Percentiles rank a stretch among this genome's conserved stretches.
Conservation (phyloP, 2,888 invertebrate species). For the Drosophila histrio region DNA sequence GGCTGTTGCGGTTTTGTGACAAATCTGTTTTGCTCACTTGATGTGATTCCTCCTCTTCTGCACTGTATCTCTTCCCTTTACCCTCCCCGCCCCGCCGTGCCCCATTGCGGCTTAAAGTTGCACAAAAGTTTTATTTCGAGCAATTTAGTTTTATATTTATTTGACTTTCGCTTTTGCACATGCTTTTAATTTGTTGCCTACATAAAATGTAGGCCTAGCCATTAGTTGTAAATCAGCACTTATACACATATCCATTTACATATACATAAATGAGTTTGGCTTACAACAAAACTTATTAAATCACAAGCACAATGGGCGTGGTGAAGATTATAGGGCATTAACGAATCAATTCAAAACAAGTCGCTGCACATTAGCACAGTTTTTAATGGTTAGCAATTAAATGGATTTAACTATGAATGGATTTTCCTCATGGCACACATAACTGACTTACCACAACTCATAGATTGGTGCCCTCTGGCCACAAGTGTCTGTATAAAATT, state of each 20-base stretch:
- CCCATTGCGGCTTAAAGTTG: constrained; percentile 62
- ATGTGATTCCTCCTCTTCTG: constrained; percentile 54
- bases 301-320: constrained; percentile 46
- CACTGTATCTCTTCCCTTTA: not conserved
- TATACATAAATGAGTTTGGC: not conserved
- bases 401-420: not conserved
- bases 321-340: constrained; percentile 35
- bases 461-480: not conserved
- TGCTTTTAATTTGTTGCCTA: constrained; percentile 24
- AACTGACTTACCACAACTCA: constrained; percentile 11
- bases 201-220: constrained; percentile 53
- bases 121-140: constrained; percentile 71
- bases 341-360: constrained; percentile 23
- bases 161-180: constrained; percentile 42
- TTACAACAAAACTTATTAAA: constrained; percentile 59
- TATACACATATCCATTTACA: constrained; percentile 11
- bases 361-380: constrained; percentile 10
- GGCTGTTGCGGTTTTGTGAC: constrained; percentile 79
- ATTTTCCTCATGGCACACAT: not conserved
- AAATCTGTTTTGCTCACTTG: constrained; percentile 79
- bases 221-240: constrained; percentile 73
- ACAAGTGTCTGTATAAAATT: constrained; percentile 52
- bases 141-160: constrained; percentile 77
- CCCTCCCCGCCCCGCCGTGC: not conserved
- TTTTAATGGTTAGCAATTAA: constrained; percentile 22